Evolutionary conservation across 2,113 vertebrate species (phyloP).

Genomic region (Triplophysa siluroides): DNA sequence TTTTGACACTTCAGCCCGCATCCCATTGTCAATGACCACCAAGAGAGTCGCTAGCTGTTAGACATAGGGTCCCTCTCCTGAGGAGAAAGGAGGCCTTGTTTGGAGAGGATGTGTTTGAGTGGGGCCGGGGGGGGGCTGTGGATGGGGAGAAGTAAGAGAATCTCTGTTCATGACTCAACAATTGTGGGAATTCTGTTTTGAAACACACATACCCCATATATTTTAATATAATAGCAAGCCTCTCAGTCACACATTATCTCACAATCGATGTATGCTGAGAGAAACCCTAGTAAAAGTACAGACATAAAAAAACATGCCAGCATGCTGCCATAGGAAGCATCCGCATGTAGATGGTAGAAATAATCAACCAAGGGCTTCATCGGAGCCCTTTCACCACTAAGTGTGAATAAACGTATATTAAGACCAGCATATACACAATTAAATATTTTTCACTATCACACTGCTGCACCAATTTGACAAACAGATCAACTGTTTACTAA

Average conservation of each 20-base stretch:
- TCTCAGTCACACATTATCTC: neutral
- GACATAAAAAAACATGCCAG: too few species aligned
- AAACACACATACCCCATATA: constrained; percentile 7
- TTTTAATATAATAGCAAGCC: neutral
- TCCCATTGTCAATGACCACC: constrained; percentile 61
- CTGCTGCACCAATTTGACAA: too few species aligned
- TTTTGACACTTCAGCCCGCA: constrained; percentile 87
- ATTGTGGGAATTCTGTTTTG: constrained; percentile 78
- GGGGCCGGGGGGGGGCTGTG: constrained; percentile 57
- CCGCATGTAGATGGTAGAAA: too few species aligned
- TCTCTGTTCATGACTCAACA: constrained; percentile 84
- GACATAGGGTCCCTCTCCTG: constrained; percentile 97
- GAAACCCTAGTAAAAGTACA: too few species aligned
- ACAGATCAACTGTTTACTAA: too few species aligned
- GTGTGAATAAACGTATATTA: too few species aligned
- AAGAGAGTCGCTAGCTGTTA: constrained; percentile 90
- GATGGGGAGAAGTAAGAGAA: constrained; percentile 77
- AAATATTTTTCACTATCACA: too few species aligned
- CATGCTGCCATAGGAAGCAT: too few species aligned
- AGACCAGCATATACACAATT: too few species aligned
- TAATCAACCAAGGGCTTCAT: too few species aligned
- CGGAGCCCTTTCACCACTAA: too few species aligned
- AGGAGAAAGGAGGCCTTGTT: constrained; percentile 94
- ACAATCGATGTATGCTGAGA: too few species aligned
- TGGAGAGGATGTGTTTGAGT: constrained; percentile 84